Evolutionary conservation across 2,797 vertebrate species (phyloP).

Genomic region (Peromyscus nudipes): DNA sequence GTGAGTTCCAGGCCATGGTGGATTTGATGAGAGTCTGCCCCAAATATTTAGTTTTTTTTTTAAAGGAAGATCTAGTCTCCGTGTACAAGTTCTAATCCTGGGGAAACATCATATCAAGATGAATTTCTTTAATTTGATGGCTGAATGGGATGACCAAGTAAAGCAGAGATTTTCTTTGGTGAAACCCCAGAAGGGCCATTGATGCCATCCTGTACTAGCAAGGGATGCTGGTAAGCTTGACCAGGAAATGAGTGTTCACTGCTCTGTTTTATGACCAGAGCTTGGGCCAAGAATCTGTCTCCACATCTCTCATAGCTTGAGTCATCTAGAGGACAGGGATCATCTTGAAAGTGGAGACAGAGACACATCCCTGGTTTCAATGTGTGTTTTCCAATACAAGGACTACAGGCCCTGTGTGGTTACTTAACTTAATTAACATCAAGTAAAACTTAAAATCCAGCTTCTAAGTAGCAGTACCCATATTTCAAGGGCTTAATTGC

Average conservation of each 20-base stretch:
- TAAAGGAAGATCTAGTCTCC: background rate
- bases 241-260: background rate
- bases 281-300: background rate
- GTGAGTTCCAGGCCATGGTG: background rate
- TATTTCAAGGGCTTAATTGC: background rate
- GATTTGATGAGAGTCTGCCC: background rate
- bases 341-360: background rate
- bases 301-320: background rate
- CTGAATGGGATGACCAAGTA: background rate
- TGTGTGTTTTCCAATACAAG: background rate
- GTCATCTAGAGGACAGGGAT: background rate
- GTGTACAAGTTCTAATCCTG: background rate
- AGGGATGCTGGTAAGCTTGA: background rate
- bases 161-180: conserved; percentile 1
- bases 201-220: background rate
- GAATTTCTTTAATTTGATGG: background rate
- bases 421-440: background rate
- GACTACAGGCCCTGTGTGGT: background rate
- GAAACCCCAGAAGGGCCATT: background rate
- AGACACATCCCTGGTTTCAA: background rate
- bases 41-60: background rate
- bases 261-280: background rate
- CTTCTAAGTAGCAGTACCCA: background rate
- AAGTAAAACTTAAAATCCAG: background rate
- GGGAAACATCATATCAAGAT: background rate